A percentile compares a stretch with the other conserved stretches of the same genome.
phyloP scores from a whole-genome alignment of 2,888 invertebrate genomes.

The Eupithecia abbreviata region DNA sequence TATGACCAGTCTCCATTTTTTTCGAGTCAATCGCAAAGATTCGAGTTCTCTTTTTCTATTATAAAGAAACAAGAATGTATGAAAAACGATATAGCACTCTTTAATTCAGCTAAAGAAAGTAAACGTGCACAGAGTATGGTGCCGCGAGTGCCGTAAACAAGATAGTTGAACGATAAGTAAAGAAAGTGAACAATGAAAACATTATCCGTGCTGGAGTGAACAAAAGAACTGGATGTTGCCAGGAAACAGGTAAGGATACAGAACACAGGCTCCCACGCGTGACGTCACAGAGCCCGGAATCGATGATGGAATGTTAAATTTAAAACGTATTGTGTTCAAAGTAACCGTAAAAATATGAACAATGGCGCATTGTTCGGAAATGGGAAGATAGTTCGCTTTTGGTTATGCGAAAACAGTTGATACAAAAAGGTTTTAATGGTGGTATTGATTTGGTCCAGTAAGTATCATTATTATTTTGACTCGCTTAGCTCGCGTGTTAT shows the following conservation, averaged over 20 bases:
- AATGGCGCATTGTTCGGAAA: conserved; percentile 28
- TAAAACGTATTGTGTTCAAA: conserved; percentile 23
- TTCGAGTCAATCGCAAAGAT: too few relatives aligned
- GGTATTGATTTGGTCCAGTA: neutral
- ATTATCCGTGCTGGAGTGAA: neutral
- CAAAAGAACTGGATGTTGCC: conserved; percentile 16
- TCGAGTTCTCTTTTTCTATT: too few relatives aligned
- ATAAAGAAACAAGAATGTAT: too few relatives aligned
- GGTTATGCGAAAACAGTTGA: conserved; percentile 1
- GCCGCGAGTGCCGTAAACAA: too few relatives aligned
- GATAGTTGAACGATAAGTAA: neutral
- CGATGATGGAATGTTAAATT: conserved; percentile 21
- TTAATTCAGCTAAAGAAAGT: too few relatives aligned
- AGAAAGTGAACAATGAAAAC: neutral
- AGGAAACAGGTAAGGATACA: conserved; percentile 24
- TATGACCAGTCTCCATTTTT: too few relatives aligned
- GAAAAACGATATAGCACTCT: too few relatives aligned
- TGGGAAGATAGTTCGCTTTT: conserved; percentile 2
- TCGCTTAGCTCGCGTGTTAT: neutral
- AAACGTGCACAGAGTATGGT: too few relatives aligned
- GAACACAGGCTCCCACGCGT: conserved; percentile 16
- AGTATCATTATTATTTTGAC: neutral
- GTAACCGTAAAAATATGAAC: conserved; percentile 29
- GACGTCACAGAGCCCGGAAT: conserved; percentile 27
- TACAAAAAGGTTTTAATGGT: neutral